Conservation (phyloP, 1,140 invertebrate species). For the Drosophila watanabei region DNA sequence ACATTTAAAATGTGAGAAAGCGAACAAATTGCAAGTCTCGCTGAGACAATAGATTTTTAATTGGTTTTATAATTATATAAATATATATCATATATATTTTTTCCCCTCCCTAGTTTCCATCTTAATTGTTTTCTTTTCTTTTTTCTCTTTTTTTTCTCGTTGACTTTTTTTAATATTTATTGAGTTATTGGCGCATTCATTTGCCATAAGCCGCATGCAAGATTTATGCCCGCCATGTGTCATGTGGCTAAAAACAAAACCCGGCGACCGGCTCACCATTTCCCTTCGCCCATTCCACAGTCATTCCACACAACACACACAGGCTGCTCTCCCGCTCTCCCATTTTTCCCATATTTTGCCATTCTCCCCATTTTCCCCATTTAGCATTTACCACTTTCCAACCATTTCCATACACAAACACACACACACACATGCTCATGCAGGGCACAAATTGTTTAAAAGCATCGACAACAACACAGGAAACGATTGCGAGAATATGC, state of each 20-base stretch:
- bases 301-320: not conserved
- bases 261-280: slow-evolving; percentile 11
- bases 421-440: not conserved
- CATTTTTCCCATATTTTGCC: slow-evolving; percentile 4
- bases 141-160: slow-evolving; percentile 18
- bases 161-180: slow-evolving; percentile 48
- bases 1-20: not conserved
- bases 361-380: slow-evolving; percentile 28
- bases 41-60: not conserved
- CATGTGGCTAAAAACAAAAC: slow-evolving; percentile 77
- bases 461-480: slow-evolving; percentile 52
- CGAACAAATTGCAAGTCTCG: no score
- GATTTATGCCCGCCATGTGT: slow-evolving; percentile 82
- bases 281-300: not conserved
- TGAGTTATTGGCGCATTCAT: slow-evolving; percentile 84
- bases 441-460: slow-evolving; percentile 51
- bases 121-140: slow-evolving; percentile 22
- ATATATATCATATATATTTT: not conserved
- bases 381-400: slow-evolving; percentile 46
- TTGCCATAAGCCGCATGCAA: slow-evolving; percentile 80
- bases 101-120: not conserved
- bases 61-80: not conserved
- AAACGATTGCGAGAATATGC: slow-evolving; percentile 31
- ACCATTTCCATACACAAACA: slow-evolving; percentile 31
- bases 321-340: not conserved